Evolutionary conservation across 2,113 vertebrate genomes (phyloP), one percentile per base, ranked within the genome.

Genomic region (Coptodon rendalli): DNA sequence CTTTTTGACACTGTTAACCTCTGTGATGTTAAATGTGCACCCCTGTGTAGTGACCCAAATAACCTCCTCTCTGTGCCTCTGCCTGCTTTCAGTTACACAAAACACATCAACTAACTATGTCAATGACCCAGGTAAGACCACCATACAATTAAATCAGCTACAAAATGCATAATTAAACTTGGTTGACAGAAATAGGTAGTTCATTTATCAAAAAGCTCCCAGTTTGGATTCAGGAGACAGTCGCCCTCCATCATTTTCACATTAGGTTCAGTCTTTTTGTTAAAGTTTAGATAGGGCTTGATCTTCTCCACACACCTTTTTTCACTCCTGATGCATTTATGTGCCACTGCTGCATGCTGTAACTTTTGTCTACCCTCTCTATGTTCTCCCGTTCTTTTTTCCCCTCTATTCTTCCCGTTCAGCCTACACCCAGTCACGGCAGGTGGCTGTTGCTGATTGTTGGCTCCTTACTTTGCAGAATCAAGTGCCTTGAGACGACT

Each of bases 91-190:
- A 96, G 95, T 34, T 11, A 52, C 2, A 84, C 36, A 85, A 83
- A 92, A 87, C 76, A 92, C 93, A 50, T 85, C 3, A 45, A 17
- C 52, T 48, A 36, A 40, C 54, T 45, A 78, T 87, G 29, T 78
- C 79, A 71, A 83, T 38, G 2, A 31, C 83, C 78, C 90, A 95
- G 94, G 95, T 96, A 94, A 95, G 94, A 80, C 52, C 19, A 82
- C 34, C 10, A 5, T 24, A 11, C 43, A 10, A 9, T 43, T 29
- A 73, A n/a, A 61, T 53, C 29, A 61, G 6, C 31, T 22, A 6
- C 9, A 82, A 45, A 29, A 78, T 31, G 29, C 11, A 76, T 66
- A 80, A 61, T 14, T 4, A 36, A 27, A 84, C 43, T 59, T 11
- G 11, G 80, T 4, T 43, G 63, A 82, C 24, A 57, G n/a, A 29